A percentile compares a stretch with the other conserved stretches of the same genome.
phyloP scores from a whole-genome alignment of 2,797 vertebrate species.

The Trematomus bernacchii region DNA sequence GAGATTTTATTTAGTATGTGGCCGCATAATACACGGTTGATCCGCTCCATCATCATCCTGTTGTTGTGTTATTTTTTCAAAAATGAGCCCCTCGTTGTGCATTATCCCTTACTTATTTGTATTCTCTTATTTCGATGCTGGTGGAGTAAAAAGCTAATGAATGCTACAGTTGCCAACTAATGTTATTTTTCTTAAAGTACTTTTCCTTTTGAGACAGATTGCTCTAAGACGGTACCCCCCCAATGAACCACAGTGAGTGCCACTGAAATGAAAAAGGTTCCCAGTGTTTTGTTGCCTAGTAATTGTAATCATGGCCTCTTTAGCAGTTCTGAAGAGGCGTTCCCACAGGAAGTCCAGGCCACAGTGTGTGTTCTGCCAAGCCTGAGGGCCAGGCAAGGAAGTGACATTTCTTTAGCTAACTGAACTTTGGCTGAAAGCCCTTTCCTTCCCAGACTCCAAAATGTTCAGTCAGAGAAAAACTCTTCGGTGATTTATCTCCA shows the following conservation, averaged over 20 bases:
- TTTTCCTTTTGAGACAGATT: background rate
- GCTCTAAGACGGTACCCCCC: background rate
- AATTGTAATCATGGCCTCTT: slow-evolving; percentile 12
- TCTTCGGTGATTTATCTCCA: slow-evolving; percentile 24
- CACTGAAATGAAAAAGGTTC: slow-evolving; percentile 27
- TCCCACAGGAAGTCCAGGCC: slow-evolving; percentile 43
- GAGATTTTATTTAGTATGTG: too few relatives aligned
- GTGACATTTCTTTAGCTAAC: slow-evolving; percentile 23
- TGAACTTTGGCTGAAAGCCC: slow-evolving; percentile 30
- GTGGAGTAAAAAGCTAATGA: background rate
- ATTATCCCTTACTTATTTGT: too few relatives aligned
- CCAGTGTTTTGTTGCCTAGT: slow-evolving; percentile 36
- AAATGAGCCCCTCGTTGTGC: too few relatives aligned
- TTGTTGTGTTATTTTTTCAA: too few relatives aligned
- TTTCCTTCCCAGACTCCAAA: slow-evolving; percentile 16
- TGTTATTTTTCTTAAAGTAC: background rate
- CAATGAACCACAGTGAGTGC: slow-evolving; percentile 1
- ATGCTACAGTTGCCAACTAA: background rate
- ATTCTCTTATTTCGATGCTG: background rate
- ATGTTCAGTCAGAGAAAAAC: slow-evolving; percentile 21
- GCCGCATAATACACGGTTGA: too few relatives aligned
- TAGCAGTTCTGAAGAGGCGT: slow-evolving; percentile 28
- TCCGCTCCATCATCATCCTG: too few relatives aligned
- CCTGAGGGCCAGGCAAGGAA: slow-evolving; percentile 14
- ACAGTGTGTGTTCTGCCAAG: slow-evolving; percentile 27